Base-by-base conservation (phyloP, 2,113 vertebrate genomes). In the Indicator maculatus region DNA sequence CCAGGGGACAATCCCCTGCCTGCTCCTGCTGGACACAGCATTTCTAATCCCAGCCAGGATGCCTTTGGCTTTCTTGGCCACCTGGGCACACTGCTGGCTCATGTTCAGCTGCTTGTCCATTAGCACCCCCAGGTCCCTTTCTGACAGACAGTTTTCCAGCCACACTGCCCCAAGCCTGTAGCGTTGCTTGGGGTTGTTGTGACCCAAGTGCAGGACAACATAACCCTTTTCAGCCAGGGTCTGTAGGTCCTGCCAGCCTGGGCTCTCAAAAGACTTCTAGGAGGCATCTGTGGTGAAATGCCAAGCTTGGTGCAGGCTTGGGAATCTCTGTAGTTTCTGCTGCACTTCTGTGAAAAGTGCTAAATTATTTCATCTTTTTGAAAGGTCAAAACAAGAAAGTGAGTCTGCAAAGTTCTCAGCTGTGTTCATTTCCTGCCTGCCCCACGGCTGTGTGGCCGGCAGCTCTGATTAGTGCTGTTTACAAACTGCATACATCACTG, bases 351-450 rank as follows among this genome's bases (percentile, higher is more conserved):
- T 44, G 52, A 47, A 70, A 88, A 44, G 45, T 21, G 31, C 71
- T 17, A 77, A 71, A 86, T 70, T 28, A 20, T 73, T 88, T 64
- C 2, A 3, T 78, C 45, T 71, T 44, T 86, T 53, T 33, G 69
- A 83, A 93, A 89, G 65, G 90, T 80, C 83, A 86, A 50, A 94
- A 44, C 66, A 64, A 83, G 92, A 85, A 86, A 96, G 86, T 74
- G 92, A 96, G 75, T 39, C 67, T 86, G 79, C 90, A 83, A 4
- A 86, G 79, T 88, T 80, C 56, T 90, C 83, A 52, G 85, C 83
- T 77, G 71, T 21, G 1, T 33, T 83, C 63, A 74, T 96, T 95
- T 94, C 93, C 95, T 94, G 95, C 56, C 74, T 30, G 69, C 19
- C 67, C 53, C 31, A 8, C 2, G n/a, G 74, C 67, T 65, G 20